Conservation (phyloP, 2,888 invertebrate genomes). For the Blomia tropicalis region DNA sequence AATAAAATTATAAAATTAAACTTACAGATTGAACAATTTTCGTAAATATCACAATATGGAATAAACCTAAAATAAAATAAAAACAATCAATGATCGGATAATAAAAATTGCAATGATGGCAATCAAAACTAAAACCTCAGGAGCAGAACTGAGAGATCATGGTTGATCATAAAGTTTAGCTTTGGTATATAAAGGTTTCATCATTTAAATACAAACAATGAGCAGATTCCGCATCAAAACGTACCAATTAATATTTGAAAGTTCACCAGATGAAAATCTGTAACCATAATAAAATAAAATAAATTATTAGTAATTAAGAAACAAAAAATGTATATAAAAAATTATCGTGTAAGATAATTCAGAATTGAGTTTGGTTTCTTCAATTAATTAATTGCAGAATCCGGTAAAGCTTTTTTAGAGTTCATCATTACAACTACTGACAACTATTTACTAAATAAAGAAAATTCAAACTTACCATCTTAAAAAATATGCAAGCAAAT, state of each 20-base stretch:
- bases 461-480: background rate
- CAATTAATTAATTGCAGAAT: slow-evolving; percentile 3
- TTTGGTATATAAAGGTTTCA: background rate
- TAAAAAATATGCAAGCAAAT: background rate
- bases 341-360: background rate
- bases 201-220: background rate
- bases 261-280: background rate
- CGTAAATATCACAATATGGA: background rate
- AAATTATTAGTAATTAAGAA: background rate
- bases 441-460: background rate
- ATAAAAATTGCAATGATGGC: background rate
- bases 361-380: background rate
- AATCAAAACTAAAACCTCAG: background rate
- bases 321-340: background rate
- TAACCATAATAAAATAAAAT: background rate
- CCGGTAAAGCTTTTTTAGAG: slow-evolving; percentile 16
- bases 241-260: background rate
- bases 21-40: background rate
- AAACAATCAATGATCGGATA: background rate
- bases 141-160: slow-evolving; percentile 8
- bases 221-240: background rate
- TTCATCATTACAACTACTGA: background rate
- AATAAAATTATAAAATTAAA: background rate
- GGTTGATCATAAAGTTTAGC: background rate
- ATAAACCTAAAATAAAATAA: background rate